Evolutionary conservation across 2,888 invertebrate species (phyloP).

Genomic region (Andrena camellia): DNA sequence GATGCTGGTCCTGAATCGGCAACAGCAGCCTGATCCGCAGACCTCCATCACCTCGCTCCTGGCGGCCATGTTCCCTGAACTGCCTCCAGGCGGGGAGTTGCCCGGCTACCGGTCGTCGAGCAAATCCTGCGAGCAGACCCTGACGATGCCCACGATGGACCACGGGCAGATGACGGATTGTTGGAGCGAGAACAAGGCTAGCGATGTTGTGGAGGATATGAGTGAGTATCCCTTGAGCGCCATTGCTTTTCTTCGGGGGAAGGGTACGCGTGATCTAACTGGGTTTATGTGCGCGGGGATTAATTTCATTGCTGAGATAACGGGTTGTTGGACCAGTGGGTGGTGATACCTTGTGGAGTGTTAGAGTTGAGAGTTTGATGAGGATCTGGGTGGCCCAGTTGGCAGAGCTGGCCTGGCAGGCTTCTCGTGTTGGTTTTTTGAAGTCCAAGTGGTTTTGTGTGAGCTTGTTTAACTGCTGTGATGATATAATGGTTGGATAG

Average conservation of each 20-base stretch:
- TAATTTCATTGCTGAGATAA: background rate
- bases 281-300: background rate
- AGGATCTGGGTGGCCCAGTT: too few relatives aligned
- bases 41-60: conserved; percentile 82
- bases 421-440: background rate
- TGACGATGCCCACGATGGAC: conserved; percentile 77
- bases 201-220: conserved; percentile 69
- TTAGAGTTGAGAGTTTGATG: too few relatives aligned
- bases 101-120: conserved; percentile 79
- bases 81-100: conserved; percentile 77
- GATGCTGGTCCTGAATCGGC: conserved; percentile 78
- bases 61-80: conserved; percentile 83
- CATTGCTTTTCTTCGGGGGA: background rate
- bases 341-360: too few relatives aligned
- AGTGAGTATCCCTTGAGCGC: background rate
- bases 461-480: background rate
- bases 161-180: conserved; percentile 77
- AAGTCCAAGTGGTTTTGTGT: background rate
- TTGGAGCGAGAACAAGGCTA: conserved; percentile 67
- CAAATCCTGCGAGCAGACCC: conserved; percentile 71
- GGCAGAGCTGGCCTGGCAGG: too few relatives aligned
- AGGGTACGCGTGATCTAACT: background rate
- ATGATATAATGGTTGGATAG: too few relatives aligned
- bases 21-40: conserved; percentile 70
- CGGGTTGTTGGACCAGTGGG: too few relatives aligned